Percentiles rank a stretch among this genome's conserved stretches.
These are phyloP conservation scores for Nomada ruficornis DNA, from an alignment of 2,888 invertebrate genomes.

Conservation along the genomic window DNA sequence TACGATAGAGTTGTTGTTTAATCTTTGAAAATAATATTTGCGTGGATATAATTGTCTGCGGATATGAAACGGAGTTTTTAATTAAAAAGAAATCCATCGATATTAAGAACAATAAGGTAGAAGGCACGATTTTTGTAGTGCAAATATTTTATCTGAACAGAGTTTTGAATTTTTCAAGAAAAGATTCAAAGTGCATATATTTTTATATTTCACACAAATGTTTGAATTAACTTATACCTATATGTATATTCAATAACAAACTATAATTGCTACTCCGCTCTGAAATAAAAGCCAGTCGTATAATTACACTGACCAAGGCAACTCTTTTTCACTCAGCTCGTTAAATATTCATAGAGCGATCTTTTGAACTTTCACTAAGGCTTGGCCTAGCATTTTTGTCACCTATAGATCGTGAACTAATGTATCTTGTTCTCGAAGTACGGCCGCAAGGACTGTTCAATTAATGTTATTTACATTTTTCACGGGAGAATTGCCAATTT, in stretches of 20 bases:
- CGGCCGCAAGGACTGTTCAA: not conserved
- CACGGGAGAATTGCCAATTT: not conserved
- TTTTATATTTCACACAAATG: not conserved
- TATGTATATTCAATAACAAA: not conserved
- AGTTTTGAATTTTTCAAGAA: not conserved
- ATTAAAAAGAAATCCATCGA: not conserved
- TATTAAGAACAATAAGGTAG: no score
- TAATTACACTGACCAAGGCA: not conserved
- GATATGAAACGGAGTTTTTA: not conserved
- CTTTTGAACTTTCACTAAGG: constrained; percentile 10
- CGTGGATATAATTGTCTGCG: no score
- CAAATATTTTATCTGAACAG: no score
- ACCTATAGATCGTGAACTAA: not conserved
- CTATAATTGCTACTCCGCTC: not conserved
- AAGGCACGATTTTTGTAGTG: no score
- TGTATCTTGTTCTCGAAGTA: not conserved
- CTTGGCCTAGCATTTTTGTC: constrained; percentile 1
- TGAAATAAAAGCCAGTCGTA: not conserved
- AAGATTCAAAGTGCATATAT: not conserved
- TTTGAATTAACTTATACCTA: not conserved
- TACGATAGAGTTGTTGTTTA: not conserved
- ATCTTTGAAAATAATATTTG: not conserved
- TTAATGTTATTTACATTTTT: constrained; percentile 5
- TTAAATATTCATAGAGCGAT: constrained; percentile 15
- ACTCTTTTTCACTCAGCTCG: not conserved